phyloP scores from a whole-genome alignment of 2,797 vertebrate species.

The Phoeniculus purpureus region DNA sequence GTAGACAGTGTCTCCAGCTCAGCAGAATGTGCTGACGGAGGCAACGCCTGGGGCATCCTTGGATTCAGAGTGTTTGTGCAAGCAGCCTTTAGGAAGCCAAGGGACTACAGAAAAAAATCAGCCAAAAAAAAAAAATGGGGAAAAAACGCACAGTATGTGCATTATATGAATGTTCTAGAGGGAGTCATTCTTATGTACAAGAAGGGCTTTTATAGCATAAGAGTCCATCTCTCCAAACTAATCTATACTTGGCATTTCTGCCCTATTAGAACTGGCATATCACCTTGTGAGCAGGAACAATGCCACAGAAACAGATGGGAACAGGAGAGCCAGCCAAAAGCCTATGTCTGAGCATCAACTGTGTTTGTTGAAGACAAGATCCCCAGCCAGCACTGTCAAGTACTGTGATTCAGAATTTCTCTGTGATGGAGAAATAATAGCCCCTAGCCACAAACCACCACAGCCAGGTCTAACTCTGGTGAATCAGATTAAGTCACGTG shows the following conservation, averaged over 20 bases:
- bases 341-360: slow-evolving; percentile 38
- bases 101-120: not conserved
- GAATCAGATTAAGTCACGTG: not conserved
- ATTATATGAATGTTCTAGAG: not conserved
- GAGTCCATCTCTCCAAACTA: not conserved
- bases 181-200: not conserved
- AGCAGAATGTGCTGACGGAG: not conserved
- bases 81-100: not conserved
- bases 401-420: not conserved
- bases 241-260: slow-evolving; percentile 18
- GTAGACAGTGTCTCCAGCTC: fast-evolving
- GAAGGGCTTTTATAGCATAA: not conserved
- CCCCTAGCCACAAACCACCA: not conserved
- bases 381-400: slow-evolving; percentile 30
- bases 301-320: slow-evolving; percentile 70
- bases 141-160: not conserved
- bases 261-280: slow-evolving; percentile 5
- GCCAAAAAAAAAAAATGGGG: not conserved
- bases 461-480: not conserved
- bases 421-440: not conserved
- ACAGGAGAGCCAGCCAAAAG: slow-evolving; percentile 1
- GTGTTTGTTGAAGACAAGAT: slow-evolving; percentile 31
- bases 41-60: not conserved
- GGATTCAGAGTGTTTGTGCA: not conserved
- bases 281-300: slow-evolving; percentile 51